A percentile compares a stretch with the other conserved stretches of the same genome.
Evolutionary conservation across 1,140 invertebrate genomes (phyloP).

Genomic region (Aphelinus atriplicis): DNA sequence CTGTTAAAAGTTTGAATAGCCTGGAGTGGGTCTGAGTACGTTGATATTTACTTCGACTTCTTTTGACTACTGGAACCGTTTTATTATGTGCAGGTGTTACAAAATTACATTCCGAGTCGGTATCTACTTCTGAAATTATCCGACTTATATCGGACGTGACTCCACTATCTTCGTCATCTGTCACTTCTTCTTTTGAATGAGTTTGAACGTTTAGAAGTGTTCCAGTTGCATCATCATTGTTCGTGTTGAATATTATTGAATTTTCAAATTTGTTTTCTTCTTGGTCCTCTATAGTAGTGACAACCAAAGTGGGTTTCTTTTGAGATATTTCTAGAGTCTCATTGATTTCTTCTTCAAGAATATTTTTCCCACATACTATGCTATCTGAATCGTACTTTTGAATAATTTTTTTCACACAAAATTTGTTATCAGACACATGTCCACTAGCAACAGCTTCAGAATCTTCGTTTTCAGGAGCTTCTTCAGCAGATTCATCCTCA

Average conservation of each 20-base stretch:
- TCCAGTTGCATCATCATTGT: constrained; percentile 28
- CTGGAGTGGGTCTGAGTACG: constrained; percentile 78
- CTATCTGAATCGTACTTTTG: constrained; percentile 7
- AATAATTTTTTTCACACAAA: background rate
- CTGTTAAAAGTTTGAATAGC: constrained; percentile 73
- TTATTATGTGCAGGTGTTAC: background rate
- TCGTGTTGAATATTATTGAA: background rate
- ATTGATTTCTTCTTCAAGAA: background rate
- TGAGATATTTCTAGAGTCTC: background rate
- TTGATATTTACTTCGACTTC: constrained; percentile 66
- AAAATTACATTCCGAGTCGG: constrained; percentile 68
- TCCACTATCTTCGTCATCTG: constrained; percentile 77
- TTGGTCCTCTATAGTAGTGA: background rate
- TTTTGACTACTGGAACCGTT: background rate
- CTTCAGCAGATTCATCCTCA: background rate
- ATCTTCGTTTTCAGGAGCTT: background rate
- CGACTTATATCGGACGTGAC: constrained; percentile 77
- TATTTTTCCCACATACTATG: constrained; percentile 37
- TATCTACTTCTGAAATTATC: constrained; percentile 75
- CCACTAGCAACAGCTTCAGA: background rate
- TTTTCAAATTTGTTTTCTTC: no score
- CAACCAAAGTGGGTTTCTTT: constrained; percentile 4
- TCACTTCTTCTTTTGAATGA: constrained; percentile 63
- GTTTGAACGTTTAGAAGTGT: constrained; percentile 56
- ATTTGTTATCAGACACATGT: background rate